Evolutionary conservation across 92 coral and sea anemone species (phyloP).

Genomic region (Porites divaricata): DNA sequence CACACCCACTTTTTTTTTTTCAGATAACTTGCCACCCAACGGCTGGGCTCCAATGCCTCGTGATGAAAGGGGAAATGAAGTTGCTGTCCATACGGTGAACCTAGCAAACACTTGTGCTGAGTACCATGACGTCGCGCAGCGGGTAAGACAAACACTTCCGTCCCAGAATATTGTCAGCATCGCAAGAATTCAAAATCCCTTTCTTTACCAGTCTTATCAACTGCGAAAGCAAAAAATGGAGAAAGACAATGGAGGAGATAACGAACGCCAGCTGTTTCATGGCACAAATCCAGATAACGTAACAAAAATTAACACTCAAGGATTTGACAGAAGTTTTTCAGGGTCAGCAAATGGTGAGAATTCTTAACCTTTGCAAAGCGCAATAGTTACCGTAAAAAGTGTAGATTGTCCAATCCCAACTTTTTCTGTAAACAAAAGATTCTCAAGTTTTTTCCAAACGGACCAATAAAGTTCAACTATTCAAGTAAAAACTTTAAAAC

Average conservation of each 20-base stretch:
- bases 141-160: neutral
- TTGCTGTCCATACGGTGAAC: conserved; percentile 20
- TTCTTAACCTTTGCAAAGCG: no score
- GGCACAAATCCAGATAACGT: conserved; percentile 21
- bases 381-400: no score
- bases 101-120: conserved; percentile 24
- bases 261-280: conserved; percentile 49
- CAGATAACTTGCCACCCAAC: neutral
- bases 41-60: conserved; percentile 52
- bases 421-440: no score
- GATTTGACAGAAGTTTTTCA: no score
- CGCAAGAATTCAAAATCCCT: conserved; percentile 56
- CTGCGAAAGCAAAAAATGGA: conserved; percentile 48
- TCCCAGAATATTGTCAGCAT: conserved; percentile 13
- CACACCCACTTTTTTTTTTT: conserved; percentile 7
- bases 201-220: conserved; percentile 40
- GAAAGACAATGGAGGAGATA: conserved; percentile 16
- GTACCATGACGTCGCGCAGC: conserved; percentile 25
- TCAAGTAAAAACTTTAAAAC: no score
- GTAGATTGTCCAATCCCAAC: no score
- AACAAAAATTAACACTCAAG: no score
- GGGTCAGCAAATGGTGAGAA: no score
- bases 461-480: no score
- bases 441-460: no score
- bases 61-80: conserved; percentile 18